A percentile compares a stretch with the other conserved stretches of the same genome.
phyloP scores from a whole-genome alignment of 2,888 invertebrate genomes.

The Mycalesis mineus region DNA sequence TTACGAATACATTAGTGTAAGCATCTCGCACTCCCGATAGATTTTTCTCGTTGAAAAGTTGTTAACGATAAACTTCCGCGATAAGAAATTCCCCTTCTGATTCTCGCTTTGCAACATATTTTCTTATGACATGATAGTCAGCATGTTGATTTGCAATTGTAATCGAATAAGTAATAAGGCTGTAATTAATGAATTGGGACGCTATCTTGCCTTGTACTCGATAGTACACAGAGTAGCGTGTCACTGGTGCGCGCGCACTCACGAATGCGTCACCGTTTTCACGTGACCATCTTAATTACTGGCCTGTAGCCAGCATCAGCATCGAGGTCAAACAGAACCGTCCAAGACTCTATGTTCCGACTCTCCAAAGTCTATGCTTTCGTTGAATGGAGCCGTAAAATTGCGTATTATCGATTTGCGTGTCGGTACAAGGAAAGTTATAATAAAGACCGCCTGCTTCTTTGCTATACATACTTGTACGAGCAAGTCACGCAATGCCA shows the following conservation, averaged over 20 bases:
- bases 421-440: not conserved
- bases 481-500: not conserved
- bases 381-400: conserved; percentile 6
- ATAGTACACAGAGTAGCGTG: conserved; percentile 58
- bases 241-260: conserved; percentile 58
- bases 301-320: conserved; percentile 41
- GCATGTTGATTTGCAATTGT: not conserved
- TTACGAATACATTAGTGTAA: not conserved
- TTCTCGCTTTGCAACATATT: conserved; percentile 19
- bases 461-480: not conserved
- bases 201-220: conserved; percentile 63
- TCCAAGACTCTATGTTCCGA: conserved; percentile 21
- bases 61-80: conserved; percentile 13
- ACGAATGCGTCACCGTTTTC: conserved; percentile 61
- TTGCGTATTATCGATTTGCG: conserved; percentile 5
- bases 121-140: conserved; percentile 26
- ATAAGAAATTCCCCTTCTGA: not conserved
- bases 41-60: conserved; percentile 19
- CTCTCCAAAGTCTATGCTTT: not conserved
- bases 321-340: conserved; percentile 47
- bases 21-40: conserved; percentile 5
- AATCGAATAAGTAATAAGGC: not conserved
- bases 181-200: conserved; percentile 57
- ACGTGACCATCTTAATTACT: conserved; percentile 66
- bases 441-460: not conserved